Conservation (phyloP, 2,113 vertebrate genomes). For the Daubentonia madagascariensis region DNA sequence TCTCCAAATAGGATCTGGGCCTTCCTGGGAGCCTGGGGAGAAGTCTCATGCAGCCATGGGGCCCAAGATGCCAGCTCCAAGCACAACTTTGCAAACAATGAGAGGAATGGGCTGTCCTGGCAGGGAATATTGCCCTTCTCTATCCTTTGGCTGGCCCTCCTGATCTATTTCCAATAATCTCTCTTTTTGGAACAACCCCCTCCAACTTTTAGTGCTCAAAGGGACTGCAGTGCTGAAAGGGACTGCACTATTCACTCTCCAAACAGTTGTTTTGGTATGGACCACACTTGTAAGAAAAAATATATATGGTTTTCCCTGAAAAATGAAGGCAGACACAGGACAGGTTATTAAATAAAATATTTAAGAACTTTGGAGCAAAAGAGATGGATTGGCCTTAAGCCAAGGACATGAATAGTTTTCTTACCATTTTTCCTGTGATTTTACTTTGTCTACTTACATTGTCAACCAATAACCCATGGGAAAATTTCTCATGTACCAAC, state of each 20-base stretch:
- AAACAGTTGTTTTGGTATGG: neutral
- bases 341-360: constrained; percentile 9
- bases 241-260: neutral
- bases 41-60: neutral
- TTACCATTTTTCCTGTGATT: constrained; percentile 18
- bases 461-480: neutral
- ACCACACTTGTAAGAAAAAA: neutral
- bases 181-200: neutral
- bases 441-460: neutral
- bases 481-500: neutral
- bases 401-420: neutral
- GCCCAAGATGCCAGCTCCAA: neutral
- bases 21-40: neutral
- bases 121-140: neutral
- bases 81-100: neutral
- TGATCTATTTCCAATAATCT: neutral
- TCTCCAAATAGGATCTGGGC: neutral
- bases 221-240: neutral
- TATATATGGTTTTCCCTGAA: neutral
- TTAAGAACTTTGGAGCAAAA: constrained; percentile 26
- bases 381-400: neutral
- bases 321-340: constrained; percentile 10
- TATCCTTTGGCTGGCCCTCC: neutral
- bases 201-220: neutral
- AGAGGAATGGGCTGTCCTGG: neutral